phyloP scores from a whole-genome alignment of 2,797 vertebrate species.

The Tarsius wallacei region DNA sequence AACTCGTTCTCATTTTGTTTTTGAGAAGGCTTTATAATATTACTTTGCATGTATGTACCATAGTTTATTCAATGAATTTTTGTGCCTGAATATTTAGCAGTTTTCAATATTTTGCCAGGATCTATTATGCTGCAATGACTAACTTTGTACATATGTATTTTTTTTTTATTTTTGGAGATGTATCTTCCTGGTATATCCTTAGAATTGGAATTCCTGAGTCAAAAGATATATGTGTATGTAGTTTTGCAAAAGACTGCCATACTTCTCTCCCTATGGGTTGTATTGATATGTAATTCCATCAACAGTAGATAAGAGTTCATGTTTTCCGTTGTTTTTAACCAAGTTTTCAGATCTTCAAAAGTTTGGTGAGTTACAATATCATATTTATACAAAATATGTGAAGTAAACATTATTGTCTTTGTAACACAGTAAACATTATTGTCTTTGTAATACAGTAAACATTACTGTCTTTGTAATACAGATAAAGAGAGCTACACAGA shows the following conservation, averaged over 20 bases:
- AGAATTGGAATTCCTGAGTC: neutral
- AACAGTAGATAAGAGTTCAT: neutral
- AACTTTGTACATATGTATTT: neutral
- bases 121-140: neutral
- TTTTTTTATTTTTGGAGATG: constrained; percentile 11
- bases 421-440: neutral
- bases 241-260: neutral
- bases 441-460: neutral
- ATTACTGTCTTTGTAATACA: neutral
- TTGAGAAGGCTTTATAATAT: neutral
- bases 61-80: neutral
- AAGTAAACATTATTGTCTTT: neutral
- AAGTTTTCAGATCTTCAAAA: neutral
- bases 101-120: neutral
- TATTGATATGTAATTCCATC: neutral
- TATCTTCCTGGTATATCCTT: neutral
- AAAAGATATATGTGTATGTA: neutral
- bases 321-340: neutral
- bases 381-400: neutral
- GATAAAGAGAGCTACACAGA: neutral
- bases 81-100: neutral
- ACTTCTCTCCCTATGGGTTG: neutral
- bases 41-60: neutral
- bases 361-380: neutral
- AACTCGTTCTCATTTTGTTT: neutral